Evolutionary conservation across 2,888 invertebrate species (phyloP), one percentile per base, ranked within the genome.

Genomic region (Eristalis pertinax): DNA sequence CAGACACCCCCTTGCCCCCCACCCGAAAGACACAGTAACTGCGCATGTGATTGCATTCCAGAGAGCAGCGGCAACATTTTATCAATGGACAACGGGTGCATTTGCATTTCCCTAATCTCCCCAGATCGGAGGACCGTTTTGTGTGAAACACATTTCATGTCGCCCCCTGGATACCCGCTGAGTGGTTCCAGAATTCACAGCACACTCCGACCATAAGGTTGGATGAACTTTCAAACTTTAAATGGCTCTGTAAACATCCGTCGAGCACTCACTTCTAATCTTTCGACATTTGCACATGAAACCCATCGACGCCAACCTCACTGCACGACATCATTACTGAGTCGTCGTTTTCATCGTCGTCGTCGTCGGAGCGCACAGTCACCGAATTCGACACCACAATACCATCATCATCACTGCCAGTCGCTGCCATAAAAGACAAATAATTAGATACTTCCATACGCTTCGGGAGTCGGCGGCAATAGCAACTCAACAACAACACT

Each of bases 261-360:
- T 63, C 64, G 77, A 85, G 69, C 81, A 79, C 85, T 77, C 81
- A 73, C 83, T 86, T 86, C 78, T 83, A 86, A 83, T 86, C 86
- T 83, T 83, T 75, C 86, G 83, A 83, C 86, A 86, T 86, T 86
- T 83, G 69, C 86, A 83, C 83, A 86, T 78, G 83, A 78, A 83
- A 65, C 78, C 65, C 68, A 86, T 83, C 83, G 86, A 86, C 86
- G 86, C 86, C 86, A 86, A 75, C 86, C n/a, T 83, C 86, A 78
- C 86, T 86, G 83, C 86, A 86, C 83, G 86, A 86, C 86, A 86
- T 86, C 86, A 75, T 75, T 78, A 75, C 82, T 77, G 13, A 82
- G 82, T 82, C 82, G 77, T 69, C 43, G 43, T 43, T n/a, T 4
- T n/a, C 13, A n/a, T n/a, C n/a, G 43, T 43, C 15, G 43, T 4